Base-by-base conservation (phyloP, 35 echinoderm and acorn worm genomes). In the Heliocidaris tuberculata region DNA sequence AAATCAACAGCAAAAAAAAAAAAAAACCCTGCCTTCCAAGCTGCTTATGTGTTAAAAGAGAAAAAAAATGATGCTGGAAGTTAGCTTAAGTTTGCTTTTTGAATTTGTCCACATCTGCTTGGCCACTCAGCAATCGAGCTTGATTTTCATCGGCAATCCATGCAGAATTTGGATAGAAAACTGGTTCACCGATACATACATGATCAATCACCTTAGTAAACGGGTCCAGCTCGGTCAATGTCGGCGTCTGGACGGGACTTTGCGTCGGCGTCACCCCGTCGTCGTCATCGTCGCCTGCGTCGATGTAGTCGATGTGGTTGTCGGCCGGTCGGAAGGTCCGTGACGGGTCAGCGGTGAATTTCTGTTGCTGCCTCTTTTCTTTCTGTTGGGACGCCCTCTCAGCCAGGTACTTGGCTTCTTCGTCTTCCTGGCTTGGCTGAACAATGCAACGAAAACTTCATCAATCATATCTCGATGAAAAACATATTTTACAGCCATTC, bases 201-300 rank as follows among this genome's bases (percentile, higher is more conserved):
- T 96, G 60, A 87, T 96, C 94, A 59, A 92, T 98, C 97, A 98
- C 97, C 97, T 98, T 96, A 65, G 97, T 98, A 96, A 98, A 98
- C 49, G 96, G 95, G 50, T 98, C 97, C 0, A 95, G 93, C 13
- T 98, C 97, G 54, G 90, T 95, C 50, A 65, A 93, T 2, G 95
- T 95, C 8, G 97, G 97, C 31, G 97, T 97, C 94, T 95, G 96
- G 42, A 96, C 94, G 10, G 96, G 96, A 4, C 94, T 96, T 59
- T 96, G 94, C 3, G 90, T 95, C 21, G 94, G 94, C 19, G 94
- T 92, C 30, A 93, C 95, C 59, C 94, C 93, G 49, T 94, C 96
- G 87, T 61, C 35, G 35, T 85, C 94, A n/a, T 96, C 96, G 3
- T 95, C 94, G 31, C 97, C 97, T 8, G 96, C 96, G 52, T 96